phyloP scores from a whole-genome alignment of 2,113 vertebrate species.

The Dicerorhinus sumatrensis region DNA sequence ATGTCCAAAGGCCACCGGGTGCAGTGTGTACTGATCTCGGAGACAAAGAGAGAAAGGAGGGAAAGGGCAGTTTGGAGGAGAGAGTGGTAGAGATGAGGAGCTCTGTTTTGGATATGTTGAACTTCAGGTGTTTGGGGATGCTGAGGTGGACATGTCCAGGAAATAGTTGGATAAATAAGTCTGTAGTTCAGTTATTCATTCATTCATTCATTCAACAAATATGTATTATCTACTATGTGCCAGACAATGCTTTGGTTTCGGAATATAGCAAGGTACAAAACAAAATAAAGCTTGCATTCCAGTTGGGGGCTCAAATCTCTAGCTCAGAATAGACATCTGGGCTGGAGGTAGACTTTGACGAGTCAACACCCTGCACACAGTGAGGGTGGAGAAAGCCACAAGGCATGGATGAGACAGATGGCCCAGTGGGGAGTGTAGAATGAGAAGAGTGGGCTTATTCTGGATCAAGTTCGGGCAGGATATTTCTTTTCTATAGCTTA shows the following conservation, averaged over 20 bases:
- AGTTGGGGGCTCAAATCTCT: background rate
- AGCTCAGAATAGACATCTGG: background rate
- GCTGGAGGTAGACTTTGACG: background rate
- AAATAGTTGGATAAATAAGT: background rate
- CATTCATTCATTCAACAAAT: background rate
- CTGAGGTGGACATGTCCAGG: background rate
- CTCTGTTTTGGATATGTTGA: background rate
- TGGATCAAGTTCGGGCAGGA: background rate
- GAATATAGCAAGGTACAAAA: background rate
- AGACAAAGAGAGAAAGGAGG: background rate
- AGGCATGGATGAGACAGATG: background rate
- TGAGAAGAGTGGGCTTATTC: background rate
- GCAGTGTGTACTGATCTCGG: background rate
- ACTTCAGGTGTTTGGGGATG: background rate
- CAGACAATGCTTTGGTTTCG: background rate
- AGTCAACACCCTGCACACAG: background rate
- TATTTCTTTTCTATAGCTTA: constrained; percentile 23
- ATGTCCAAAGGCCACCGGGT: background rate
- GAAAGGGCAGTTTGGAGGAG: background rate
- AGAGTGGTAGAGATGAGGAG: background rate
- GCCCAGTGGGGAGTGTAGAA: no score
- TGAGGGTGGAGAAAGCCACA: background rate
- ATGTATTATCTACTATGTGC: background rate
- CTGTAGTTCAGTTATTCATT: background rate
- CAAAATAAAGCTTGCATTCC: background rate